These are phyloP conservation scores for Trichopoda pennipes DNA, from an alignment of 2,888 invertebrate genomes.

Conservation along the genomic window DNA sequence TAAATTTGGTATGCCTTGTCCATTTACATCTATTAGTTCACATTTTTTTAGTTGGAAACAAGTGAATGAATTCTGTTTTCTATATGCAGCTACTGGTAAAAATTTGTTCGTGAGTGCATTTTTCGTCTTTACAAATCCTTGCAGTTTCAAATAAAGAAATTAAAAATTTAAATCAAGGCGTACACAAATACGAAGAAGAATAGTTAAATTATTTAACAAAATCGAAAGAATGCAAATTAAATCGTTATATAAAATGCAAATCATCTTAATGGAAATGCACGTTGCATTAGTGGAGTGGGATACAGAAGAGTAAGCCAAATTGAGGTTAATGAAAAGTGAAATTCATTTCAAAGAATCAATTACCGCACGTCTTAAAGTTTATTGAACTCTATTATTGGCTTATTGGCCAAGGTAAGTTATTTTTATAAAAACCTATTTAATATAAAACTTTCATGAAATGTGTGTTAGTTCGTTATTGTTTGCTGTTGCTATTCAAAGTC, in stretches of 20 bases:
- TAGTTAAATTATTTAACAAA: not conserved
- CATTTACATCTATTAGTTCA: constrained; percentile 28
- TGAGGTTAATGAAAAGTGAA: constrained; percentile 42
- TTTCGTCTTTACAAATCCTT: not conserved
- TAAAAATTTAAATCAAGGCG: constrained; percentile 20
- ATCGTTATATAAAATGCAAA: too few species aligned
- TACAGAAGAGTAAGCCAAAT: not conserved
- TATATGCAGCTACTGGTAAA: constrained; percentile 13
- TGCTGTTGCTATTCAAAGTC: constrained; percentile 1
- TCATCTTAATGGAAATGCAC: too few species aligned
- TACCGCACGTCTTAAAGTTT: constrained; percentile 26
- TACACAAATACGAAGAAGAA: not conserved
- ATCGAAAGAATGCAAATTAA: not conserved
- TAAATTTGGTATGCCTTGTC: constrained; percentile 9
- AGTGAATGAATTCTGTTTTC: constrained; percentile 26
- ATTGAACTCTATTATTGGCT: constrained; percentile 44
- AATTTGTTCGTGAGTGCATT: constrained; percentile 33
- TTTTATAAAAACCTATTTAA: not conserved
- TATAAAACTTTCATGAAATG: constrained; percentile 7
- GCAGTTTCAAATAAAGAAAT: too few species aligned
- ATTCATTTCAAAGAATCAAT: constrained; percentile 11
- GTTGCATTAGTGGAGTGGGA: too few species aligned
- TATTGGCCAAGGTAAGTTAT: constrained; percentile 60
- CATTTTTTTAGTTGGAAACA: constrained; percentile 27
- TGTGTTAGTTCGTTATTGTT: not conserved